Evolutionary conservation across 2,113 vertebrate genomes (phyloP).

Genomic region (Cyphomyrus discorhynchus): DNA sequence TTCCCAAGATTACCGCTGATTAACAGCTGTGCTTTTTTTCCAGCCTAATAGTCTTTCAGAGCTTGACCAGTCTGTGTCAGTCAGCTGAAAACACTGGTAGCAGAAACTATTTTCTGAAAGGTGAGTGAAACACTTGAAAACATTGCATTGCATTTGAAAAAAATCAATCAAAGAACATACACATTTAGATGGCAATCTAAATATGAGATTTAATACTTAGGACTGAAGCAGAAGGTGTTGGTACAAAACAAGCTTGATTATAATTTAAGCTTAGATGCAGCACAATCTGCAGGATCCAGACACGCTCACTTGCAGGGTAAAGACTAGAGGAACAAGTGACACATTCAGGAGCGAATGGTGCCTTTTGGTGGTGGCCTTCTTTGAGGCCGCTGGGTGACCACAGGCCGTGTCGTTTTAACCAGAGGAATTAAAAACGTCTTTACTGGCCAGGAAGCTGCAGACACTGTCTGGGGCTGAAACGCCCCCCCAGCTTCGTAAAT

Average conservation of each 20-base stretch:
- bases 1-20: background rate
- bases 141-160: background rate
- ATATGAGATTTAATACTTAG: background rate
- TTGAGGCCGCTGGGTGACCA: background rate
- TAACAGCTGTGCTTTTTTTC: background rate
- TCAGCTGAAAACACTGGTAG: background rate
- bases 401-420: background rate
- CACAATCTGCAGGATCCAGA: background rate
- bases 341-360: background rate
- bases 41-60: background rate
- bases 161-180: background rate
- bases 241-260: background rate
- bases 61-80: background rate
- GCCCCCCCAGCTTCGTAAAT: background rate
- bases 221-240: background rate
- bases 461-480: background rate
- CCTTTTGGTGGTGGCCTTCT: background rate
- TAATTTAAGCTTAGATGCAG: background rate
- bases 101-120: background rate
- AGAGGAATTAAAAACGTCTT: background rate
- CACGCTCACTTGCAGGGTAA: background rate
- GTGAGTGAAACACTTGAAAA: background rate
- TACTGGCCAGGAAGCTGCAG: background rate
- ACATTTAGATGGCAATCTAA: background rate
- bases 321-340: background rate